Base-by-base conservation (phyloP, 1,140 invertebrate species). In the Choristoneura fumiferana region DNA sequence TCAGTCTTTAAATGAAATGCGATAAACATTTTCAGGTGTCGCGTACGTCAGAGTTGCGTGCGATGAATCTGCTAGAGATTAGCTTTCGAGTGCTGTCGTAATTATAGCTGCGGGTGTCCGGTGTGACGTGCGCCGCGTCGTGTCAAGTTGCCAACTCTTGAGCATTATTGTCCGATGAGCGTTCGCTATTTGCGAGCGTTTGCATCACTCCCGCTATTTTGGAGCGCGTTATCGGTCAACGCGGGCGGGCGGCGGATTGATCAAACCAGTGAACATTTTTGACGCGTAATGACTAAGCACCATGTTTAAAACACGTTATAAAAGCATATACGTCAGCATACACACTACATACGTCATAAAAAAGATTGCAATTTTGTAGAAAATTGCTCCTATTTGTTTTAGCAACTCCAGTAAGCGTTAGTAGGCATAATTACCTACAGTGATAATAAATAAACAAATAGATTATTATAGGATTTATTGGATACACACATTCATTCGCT, bases 51-150 rank as follows among this genome's bases (percentile, higher is more conserved):
- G 63, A 67, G 61, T 40, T 34, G 37, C 36, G 17, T 14, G 18
- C 78, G 79, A 80, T 81, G 73, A 78, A 78, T 82, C 63, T 76
- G 67, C 62, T 60, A 64, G 62, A 76, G 71, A 82, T 81, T 81
- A 80, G 62, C 69, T 78, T 66, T 80, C 71, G 71, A 77, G 75
- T 75, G 75, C 63, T 55, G 54, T 71, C 55, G 73, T 81, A 83
- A 84, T 85, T 81, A 81, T 85, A 83, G 80, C 73, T 62, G 73
- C 84, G 81, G 79, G 72, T 62, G 73, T 84, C 59, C 40, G 56
- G 57, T 54, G 68, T 84, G 79, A 80, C 78, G 80, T 62, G 71
- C 57, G 59, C 60, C 18, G 60, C 57, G 58, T 63, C 67, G 67
- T 68, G 54, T 60, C 65, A 65, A 45, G 40, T 72, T 49, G 71